These are phyloP conservation scores for Crenichthys baileyi DNA, from an alignment of 2,797 vertebrate genomes.

Conservation along the genomic window DNA sequence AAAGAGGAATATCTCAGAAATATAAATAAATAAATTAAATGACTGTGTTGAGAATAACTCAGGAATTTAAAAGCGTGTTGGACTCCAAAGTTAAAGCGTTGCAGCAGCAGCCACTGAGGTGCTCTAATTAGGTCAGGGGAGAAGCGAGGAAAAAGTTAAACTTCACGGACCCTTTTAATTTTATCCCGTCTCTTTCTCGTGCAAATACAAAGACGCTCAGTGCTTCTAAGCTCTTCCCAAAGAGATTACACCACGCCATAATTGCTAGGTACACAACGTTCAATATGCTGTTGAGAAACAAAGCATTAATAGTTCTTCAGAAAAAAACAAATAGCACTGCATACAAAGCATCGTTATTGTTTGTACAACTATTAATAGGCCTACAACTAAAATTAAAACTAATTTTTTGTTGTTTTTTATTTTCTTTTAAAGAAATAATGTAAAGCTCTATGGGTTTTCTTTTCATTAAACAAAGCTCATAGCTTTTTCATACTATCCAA, in stretches of 20 bases:
- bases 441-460: background rate
- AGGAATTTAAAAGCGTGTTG: slow-evolving; percentile 63
- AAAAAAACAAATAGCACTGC: background rate
- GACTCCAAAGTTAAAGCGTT: slow-evolving; percentile 69
- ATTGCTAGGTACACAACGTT: background rate
- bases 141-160: slow-evolving; percentile 56
- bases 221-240: background rate
- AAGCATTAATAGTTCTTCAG: background rate
- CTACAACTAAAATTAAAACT: background rate
- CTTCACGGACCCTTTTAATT: slow-evolving; percentile 49
- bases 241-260: background rate
- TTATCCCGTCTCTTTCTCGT: slow-evolving; percentile 11
- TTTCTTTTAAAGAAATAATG: background rate
- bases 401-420: background rate
- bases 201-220: background rate
- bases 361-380: background rate
- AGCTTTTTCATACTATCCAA: background rate
- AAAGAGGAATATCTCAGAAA: slow-evolving; percentile 71
- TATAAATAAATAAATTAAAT: slow-evolving; percentile 18
- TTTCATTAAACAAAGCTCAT: background rate
- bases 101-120: slow-evolving; percentile 41
- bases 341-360: background rate
- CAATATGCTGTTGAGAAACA: slow-evolving; percentile 1
- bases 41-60: slow-evolving; percentile 65
- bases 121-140: slow-evolving; percentile 77